phyloP scores from a whole-genome alignment of 1,140 invertebrate genomes.

The Tetragnatha versicolor region DNA sequence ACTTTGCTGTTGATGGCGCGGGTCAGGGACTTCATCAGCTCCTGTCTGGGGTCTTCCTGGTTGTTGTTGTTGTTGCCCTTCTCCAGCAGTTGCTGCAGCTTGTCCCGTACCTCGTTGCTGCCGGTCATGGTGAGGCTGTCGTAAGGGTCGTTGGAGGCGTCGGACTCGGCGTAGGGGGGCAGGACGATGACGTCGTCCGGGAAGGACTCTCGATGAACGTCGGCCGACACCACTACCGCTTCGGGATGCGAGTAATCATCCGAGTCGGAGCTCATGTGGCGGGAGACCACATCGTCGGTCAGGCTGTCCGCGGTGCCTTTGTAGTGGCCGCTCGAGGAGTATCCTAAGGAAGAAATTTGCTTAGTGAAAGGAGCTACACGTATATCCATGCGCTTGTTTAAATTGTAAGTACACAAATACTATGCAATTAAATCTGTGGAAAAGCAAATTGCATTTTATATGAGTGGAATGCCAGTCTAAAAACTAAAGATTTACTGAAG shows the following conservation, averaged over 20 bases:
- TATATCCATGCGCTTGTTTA: no score
- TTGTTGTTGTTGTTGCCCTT: background rate
- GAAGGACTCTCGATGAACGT: constrained; percentile 43
- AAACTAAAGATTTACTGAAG: no score
- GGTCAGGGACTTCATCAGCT: constrained; percentile 45
- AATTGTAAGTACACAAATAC: no score
- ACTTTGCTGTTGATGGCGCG: constrained; percentile 46
- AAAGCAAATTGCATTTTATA: no score
- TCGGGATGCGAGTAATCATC: constrained; percentile 35
- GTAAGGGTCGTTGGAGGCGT: constrained; percentile 22
- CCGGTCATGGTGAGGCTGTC: constrained; percentile 45
- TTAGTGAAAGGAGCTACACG: no score
- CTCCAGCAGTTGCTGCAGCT: constrained; percentile 35
- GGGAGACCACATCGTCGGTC: constrained; percentile 42
- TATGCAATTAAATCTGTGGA: no score
- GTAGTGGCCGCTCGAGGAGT: constrained; percentile 28
- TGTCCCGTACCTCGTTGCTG: constrained; percentile 1
- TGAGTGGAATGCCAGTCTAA: no score
- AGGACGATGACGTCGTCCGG: constrained; percentile 45
- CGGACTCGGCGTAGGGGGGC: background rate
- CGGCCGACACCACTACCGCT: constrained; percentile 42
- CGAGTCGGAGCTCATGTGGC: constrained; percentile 47
- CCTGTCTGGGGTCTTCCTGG: constrained; percentile 24
- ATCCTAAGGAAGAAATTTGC: no score
- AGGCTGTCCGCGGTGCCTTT: constrained; percentile 32